Base-by-base conservation (phyloP, 2,888 invertebrate species). In the Branchipolynoe longqiensis region DNA sequence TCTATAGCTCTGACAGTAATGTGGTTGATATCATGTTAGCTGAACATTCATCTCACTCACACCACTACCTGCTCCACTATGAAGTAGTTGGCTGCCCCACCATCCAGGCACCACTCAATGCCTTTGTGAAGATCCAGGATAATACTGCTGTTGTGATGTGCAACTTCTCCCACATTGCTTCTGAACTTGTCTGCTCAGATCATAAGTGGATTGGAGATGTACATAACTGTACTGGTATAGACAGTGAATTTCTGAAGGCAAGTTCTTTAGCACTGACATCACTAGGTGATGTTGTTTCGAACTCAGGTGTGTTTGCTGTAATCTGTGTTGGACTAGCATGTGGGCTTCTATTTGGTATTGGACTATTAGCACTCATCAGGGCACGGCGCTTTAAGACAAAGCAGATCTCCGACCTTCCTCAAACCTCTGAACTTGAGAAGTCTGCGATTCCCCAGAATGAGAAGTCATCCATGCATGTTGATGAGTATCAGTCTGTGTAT, bases 311-410 rank as follows among this genome's bases (percentile, higher is more conserved):
- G n/a, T 62, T 88, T 1, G 59, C 86, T 22, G 88, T 87, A 28
- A 86, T 88, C 22, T 64, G 86, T 25, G 82, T 88, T 0, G 88
- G 88, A 14, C 86, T 88, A n/a, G 58, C 88, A 25, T 64, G 87
- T 0, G 88, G 88, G 6, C 86, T 88, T 56, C 36, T 87, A 6
- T 28, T 85, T 8, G 88, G 88, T 25, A 88, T 88, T 59, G 54
- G 86, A 36, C 86, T 88, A 18, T 87, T 88, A 14, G 48, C 87
- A 22, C 54, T 86, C 28, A 31, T 31, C 62, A 62, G 25, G 14
- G 25, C n/a, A n/a, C n/a, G n/a, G n/a, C n/a, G n/a, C n/a, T n/a
- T n/a, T n/a, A n/a, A n/a, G n/a, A n/a, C n/a, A n/a, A n/a, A n/a
- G n/a, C n/a, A n/a, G n/a, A n/a, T n/a, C n/a, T n/a, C n/a, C n/a